Percentiles rank a stretch among this genome's conserved stretches.
Evolutionary conservation across 2,888 invertebrate species (phyloP).

Genomic region (Hirudinaria manillensis): DNA sequence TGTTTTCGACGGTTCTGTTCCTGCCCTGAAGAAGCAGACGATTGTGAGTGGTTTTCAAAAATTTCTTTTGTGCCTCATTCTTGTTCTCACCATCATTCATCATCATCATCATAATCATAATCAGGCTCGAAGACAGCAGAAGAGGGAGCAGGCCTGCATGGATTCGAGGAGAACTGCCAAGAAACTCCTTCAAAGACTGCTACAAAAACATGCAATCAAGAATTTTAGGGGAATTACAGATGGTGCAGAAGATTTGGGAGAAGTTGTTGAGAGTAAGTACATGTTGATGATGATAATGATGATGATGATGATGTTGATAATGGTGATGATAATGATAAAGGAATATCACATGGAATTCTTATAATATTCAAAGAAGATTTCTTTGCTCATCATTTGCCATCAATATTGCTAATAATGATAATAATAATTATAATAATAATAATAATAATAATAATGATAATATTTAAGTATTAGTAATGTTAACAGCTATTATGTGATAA

Average conservation of each 20-base stretch:
- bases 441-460: no score
- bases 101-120: not conserved
- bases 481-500: no score
- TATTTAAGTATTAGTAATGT: no score
- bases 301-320: not conserved
- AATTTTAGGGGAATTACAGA: constrained; percentile 43
- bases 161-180: constrained; percentile 67
- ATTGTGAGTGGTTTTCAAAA: constrained; percentile 27
- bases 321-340: no score
- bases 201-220: constrained; percentile 71
- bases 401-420: no score
- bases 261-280: not conserved
- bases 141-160: constrained; percentile 66
- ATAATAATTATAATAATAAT: no score
- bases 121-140: constrained; percentile 67
- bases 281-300: constrained; percentile 1
- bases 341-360: no score
- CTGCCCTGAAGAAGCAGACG: constrained; percentile 60
- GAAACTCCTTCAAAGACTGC: constrained; percentile 67
- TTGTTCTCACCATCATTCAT: not conserved
- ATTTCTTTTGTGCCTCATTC: not conserved
- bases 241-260: constrained; percentile 2
- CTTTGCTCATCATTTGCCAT: no score
- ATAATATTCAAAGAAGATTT: no score
- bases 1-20: constrained; percentile 95